Percentiles rank a stretch among this genome's conserved stretches.
phyloP scores from a whole-genome alignment of 2,888 invertebrate genomes.

The Plemyria rubiginata region DNA sequence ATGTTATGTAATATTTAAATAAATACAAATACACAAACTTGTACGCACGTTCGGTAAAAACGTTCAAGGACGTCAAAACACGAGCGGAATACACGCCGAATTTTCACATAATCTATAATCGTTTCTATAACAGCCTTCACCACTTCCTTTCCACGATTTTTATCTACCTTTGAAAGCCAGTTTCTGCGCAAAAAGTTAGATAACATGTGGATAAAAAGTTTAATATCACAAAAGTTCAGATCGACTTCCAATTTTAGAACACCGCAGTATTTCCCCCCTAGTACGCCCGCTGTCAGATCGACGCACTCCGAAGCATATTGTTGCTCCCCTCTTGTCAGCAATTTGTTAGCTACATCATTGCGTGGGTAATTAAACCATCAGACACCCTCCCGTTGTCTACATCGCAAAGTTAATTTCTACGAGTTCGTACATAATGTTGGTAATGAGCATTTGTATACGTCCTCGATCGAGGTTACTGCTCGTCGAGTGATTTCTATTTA shows the following conservation, averaged over 20 bases:
- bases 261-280: constrained; percentile 13
- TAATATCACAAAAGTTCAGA: constrained; percentile 7
- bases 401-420: constrained; percentile 47
- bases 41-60: no score
- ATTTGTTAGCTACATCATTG: constrained; percentile 66
- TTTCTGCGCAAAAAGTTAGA: neutral
- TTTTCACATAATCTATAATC: neutral
- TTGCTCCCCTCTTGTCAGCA: constrained; percentile 51
- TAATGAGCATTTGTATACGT: constrained; percentile 27
- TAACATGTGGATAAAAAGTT: constrained; percentile 1
- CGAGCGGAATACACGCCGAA: neutral
- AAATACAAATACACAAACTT: no score
- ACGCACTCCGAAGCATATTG: constrained; percentile 20
- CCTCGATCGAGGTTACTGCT: constrained; percentile 12
- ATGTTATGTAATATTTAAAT: no score
- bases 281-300: constrained; percentile 23
- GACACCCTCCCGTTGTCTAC: constrained; percentile 33
- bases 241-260: constrained; percentile 21
- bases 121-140: neutral
- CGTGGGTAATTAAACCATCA: constrained; percentile 61
- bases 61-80: neutral
- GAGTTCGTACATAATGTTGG: constrained; percentile 22
- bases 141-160: neutral
- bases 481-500: constrained; percentile 22
- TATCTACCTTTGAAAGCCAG: neutral